Evolutionary conservation across 2,888 invertebrate species (phyloP).

Genomic region (Caenorhabditis sinica): DNA sequence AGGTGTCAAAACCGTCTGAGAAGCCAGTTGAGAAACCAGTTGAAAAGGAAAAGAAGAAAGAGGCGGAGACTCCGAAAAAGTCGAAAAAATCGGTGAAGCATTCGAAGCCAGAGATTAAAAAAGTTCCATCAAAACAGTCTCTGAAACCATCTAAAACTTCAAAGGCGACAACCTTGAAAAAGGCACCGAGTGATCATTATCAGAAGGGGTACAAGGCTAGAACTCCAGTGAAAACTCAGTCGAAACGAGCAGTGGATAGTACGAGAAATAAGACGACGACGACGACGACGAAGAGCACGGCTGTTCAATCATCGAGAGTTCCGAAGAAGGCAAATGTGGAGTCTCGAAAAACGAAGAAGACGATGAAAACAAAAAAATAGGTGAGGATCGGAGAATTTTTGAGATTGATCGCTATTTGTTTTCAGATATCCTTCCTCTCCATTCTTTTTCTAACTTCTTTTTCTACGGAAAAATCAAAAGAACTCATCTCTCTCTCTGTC

Average conservation of each 20-base stretch:
- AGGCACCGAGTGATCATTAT: too few species aligned
- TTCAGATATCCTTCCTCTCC: not conserved
- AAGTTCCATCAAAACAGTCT: not conserved
- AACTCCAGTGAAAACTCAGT: not conserved
- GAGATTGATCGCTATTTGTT: not conserved
- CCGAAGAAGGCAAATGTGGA: not conserved
- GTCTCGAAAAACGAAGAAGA: not conserved
- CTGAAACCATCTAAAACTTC: conserved; percentile 6
- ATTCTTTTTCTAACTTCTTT: too few species aligned
- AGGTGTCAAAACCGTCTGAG: not conserved
- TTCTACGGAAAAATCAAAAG: too few species aligned
- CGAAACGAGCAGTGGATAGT: conserved; percentile 8
- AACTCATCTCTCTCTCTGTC: too few species aligned
- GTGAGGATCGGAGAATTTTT: not conserved
- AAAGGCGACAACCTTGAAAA: not conserved
- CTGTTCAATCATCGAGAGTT: not conserved
- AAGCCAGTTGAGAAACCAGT: not conserved
- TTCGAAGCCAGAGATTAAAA: not conserved
- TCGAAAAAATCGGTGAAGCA: not conserved
- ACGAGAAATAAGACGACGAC: not conserved
- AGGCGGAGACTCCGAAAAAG: not conserved
- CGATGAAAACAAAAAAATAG: not conserved
- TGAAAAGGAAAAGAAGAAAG: not conserved
- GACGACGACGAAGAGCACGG: not conserved
- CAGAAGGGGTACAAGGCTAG: not conserved